Percentiles rank a stretch among this genome's conserved stretches.
These are phyloP conservation scores for Xenopus petersii DNA, from an alignment of 2,797 vertebrate species.

Conservation along the genomic window DNA sequence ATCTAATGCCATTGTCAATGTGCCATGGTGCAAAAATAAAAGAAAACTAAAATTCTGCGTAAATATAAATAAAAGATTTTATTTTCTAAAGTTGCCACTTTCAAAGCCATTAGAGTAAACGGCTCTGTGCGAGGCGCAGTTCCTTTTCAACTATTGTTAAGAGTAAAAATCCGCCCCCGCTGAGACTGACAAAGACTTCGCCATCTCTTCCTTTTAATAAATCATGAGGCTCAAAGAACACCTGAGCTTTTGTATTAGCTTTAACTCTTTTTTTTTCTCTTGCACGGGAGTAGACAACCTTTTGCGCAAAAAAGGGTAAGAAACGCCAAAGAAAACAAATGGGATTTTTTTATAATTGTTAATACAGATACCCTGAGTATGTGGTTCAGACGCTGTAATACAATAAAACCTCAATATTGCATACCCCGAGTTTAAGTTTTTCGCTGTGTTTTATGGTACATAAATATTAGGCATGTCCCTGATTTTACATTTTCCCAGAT, in stretches of 20 bases:
- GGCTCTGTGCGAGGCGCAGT: constrained; percentile 62
- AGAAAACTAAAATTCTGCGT: constrained; percentile 54
- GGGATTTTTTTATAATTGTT: no score
- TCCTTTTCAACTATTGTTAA: constrained; percentile 61
- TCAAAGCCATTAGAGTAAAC: constrained; percentile 61
- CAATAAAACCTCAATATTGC: no score
- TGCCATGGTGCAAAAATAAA: constrained; percentile 46
- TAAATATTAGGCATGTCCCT: no score
- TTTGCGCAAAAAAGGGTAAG: no score
- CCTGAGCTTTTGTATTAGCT: constrained; percentile 9
- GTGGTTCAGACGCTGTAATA: no score
- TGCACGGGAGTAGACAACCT: no score
- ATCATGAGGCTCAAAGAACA: constrained; percentile 14
- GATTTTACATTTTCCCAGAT: no score
- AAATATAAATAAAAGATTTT: constrained; percentile 66
- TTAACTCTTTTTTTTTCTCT: constrained; percentile 25
- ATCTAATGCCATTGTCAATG: constrained; percentile 55
- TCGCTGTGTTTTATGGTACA: no score
- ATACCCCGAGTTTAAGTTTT: no score
- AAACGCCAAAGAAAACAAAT: no score
- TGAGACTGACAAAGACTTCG: constrained; percentile 32
- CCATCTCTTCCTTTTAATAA: constrained; percentile 30
- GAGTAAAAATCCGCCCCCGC: constrained; percentile 61
- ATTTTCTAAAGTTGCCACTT: constrained; percentile 39
- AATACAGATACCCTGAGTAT: no score